Conservation (phyloP, 2,113 vertebrate genomes). For the Columba janthina region DNA sequence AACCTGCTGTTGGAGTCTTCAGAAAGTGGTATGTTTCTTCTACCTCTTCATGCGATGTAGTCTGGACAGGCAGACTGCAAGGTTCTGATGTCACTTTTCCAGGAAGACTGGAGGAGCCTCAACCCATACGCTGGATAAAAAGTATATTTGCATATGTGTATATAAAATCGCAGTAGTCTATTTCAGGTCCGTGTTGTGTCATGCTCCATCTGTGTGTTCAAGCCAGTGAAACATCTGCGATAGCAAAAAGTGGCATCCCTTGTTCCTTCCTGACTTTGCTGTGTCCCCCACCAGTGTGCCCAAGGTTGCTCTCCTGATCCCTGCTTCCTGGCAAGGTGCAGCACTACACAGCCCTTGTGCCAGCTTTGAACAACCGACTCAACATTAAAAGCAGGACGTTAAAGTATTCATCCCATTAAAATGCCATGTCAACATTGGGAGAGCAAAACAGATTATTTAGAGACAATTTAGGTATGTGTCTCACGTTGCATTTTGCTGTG, state of each 20-base stretch:
- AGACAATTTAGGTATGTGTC: neutral
- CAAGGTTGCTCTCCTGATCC: neutral
- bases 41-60: neutral
- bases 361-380: neutral
- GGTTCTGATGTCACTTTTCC: neutral
- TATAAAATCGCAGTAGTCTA: neutral
- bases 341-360: fast-evolving
- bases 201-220: neutral
- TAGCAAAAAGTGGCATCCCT: neutral
- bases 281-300: neutral
- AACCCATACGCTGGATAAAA: neutral
- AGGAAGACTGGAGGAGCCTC: neutral
- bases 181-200: neutral
- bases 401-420: neutral
- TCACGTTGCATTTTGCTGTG: neutral
- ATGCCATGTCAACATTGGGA: neutral
- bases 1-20: neutral
- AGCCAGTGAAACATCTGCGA: neutral
- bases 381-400: neutral
- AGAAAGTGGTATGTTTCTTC: neutral
- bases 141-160: neutral
- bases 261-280: neutral
- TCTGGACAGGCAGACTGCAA: neutral
- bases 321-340: neutral
- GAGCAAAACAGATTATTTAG: neutral